Evolutionary conservation across 1,140 invertebrate genomes (phyloP), one percentile per base, ranked within the genome.

Genomic region (Babylonia areolata): DNA sequence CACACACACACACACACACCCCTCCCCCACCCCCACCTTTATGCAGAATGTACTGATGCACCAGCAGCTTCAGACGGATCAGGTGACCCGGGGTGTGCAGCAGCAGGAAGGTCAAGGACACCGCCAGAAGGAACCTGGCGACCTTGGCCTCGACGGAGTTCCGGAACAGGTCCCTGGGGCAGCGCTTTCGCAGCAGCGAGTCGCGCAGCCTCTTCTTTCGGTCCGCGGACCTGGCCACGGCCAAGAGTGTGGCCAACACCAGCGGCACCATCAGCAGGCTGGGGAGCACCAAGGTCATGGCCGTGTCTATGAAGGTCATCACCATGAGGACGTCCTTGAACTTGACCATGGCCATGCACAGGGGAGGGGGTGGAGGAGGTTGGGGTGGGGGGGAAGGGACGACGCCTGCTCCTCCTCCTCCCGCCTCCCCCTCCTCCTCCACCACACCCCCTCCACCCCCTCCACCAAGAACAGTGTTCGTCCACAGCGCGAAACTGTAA

Each of bases 101-200:
- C 64, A 96, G 94, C 1, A 98, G 96, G 92, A 97, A 98, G 2
- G 97, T 96, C 1, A 96, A 96, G 0, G 97, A 97, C 23, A 97
- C 96, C 39, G 97, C 94, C 0, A 98, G 95, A 9, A 98, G 95
- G 77, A 69, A 84, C 82, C 75, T 80, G 85, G 23, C 84, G 33
- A 37, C 78, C 51, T 80, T 83, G 37, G 17, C 81, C 80, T 77
- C 85, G 79, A 82, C 39, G 37, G 51, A 85, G 71, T 58, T 39
- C 78, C 37, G 84, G 28, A 33, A 86, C 37, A 17, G 58, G 20
- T 58, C 84, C 0, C 71, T 64, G 23, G 80, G 86, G 1, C 86
- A 87, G 9, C 83, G 73, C 3, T 88, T 69, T 69, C 84, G 81
- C 6, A 88, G 58, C 71, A 85, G 35, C 12, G 85, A 81, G 31